Base-by-base conservation (phyloP, 1,140 invertebrate species). In the Centruroides sculpturatus region DNA sequence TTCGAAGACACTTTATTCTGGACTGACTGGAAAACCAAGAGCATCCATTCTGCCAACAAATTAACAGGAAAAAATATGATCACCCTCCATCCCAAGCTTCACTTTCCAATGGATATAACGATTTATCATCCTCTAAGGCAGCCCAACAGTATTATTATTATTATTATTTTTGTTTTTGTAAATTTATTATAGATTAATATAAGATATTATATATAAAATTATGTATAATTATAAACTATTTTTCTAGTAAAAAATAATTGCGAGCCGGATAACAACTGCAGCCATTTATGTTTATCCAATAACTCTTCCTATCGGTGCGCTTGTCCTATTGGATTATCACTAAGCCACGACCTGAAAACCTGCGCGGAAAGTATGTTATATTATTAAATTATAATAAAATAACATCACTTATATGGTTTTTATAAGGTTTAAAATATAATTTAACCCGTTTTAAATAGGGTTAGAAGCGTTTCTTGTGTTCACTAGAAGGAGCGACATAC, bases 1-100 rank as follows among this genome's bases (percentile, higher is more conserved):
- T 91, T 92, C 67, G 88, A 91, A 73, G 92, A 94, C 68, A 81
- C 83, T 4, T 82, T 96, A 58, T 95, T 87, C 69, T 94, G 90
- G 85, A 93, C 91, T 0, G 92, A 95, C 70, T 94, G 91, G 89
- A 65, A 69, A 23, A 89, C 87, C 0, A 89, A 89, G 68, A 87
- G 86, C 53, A 88, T 92, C 50, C 86, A 85, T 3, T 82, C 82
- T 12, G 86, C 86, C 1, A 86, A 88, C 70, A 91, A 92, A 73
- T 65, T 62, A 46, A 52, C 60, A 52, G 52, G 84, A 83, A 1
- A 81, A 82, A 63, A 85, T 84, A 12, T 82, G 88, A 9, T 59
- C 3, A 57, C 55, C 11, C 65, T 79, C 10, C 85, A 87, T 68
- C 82, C 82, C n/a, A 80, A 83, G 56, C 77, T 89, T 12, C 82